Evolutionary conservation across 2,888 invertebrate genomes (phyloP), one percentile per base, ranked within the genome.

Genomic region (Chymomyza amoena): DNA sequence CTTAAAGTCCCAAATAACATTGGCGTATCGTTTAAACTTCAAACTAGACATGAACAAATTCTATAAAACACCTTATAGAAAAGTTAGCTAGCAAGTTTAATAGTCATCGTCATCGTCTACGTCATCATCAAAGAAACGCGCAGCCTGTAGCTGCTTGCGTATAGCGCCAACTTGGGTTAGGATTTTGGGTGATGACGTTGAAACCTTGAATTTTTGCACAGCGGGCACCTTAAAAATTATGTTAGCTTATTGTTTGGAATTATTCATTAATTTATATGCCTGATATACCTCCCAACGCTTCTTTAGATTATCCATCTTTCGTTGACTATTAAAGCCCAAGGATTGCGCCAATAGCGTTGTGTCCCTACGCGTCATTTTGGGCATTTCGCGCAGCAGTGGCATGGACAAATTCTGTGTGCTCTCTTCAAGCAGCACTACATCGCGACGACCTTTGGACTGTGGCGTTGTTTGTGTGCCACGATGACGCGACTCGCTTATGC

Each of bases 101-200:
- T 87, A 81, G 15, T 79, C 77, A 18, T 73, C 72, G 52, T 70
- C 73, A 20, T 71, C 72, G 69, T 73, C 59, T 2, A 61, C 39
- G 61, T 56, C 69, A n/a, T 70, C 68, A 15, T 70, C 79, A 62
- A 68, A 77, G 70, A 95, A 87, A 87, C 94, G 94, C 69, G 95
- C 95, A 57, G 94, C 91, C 78, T 95, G 95, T 80, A 95, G 83
- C 80, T 95, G 95, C 79, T 94, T 92, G 54, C 95, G 90, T 68
- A 95, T 95, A 15, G 95, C 94, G 0, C 95, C 95, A 51, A 95
- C 89, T 86, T 95, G 95, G 0, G 95, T 95, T 73, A 95, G 82
- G 70, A 95, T 94, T 66, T 94, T 88, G 3, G 91, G 91, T 9
- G 90, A 89, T 60, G 79, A 81, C 1, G 81, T 74, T 18, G 91